Percentiles rank a stretch among this genome's conserved stretches.
Conservation (phyloP, 2,888 invertebrate genomes). For the Drosophila rubida region DNA sequence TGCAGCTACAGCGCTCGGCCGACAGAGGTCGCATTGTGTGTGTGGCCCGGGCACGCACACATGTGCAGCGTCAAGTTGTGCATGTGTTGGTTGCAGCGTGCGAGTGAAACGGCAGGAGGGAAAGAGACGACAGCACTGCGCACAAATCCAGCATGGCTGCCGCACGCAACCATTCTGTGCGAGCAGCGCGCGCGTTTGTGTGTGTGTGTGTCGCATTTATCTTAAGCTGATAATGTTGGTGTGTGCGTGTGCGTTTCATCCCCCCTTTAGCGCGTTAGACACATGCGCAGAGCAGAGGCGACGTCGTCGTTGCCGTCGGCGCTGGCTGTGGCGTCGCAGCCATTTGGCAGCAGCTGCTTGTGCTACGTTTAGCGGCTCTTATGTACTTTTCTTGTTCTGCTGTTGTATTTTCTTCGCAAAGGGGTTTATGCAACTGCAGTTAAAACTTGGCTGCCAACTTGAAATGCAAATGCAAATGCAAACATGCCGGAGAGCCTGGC, state of each 20-base stretch:
- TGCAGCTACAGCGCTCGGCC: constrained; percentile 14
- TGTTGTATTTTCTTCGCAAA: constrained; percentile 17
- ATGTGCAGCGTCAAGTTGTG: constrained; percentile 7
- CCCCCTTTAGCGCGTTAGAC: constrained; percentile 7
- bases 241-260: constrained; percentile 19
- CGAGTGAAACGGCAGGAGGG: constrained; percentile 25
- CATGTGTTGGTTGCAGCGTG: constrained; percentile 30
- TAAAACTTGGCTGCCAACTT: constrained; percentile 63
- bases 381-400: not conserved
- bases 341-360: constrained; percentile 48
- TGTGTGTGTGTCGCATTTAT: constrained; percentile 12
- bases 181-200: constrained; percentile 5
- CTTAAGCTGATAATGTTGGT: not conserved
- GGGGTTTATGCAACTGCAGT: constrained; percentile 60
- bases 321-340: constrained; percentile 10
- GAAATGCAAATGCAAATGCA: constrained; percentile 53
- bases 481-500: constrained; percentile 21
- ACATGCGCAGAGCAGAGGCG: constrained; percentile 63
- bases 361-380: constrained; percentile 3
- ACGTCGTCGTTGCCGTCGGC: constrained; percentile 6
- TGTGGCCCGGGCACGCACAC: constrained; percentile 42
- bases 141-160: constrained; percentile 57
- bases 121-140: constrained; percentile 32
- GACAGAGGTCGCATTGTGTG: constrained; percentile 56
- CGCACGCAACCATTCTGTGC: constrained; percentile 12